phyloP scores from a whole-genome alignment of 2,797 vertebrate species.

The Cynodonichthys magdalenae region DNA sequence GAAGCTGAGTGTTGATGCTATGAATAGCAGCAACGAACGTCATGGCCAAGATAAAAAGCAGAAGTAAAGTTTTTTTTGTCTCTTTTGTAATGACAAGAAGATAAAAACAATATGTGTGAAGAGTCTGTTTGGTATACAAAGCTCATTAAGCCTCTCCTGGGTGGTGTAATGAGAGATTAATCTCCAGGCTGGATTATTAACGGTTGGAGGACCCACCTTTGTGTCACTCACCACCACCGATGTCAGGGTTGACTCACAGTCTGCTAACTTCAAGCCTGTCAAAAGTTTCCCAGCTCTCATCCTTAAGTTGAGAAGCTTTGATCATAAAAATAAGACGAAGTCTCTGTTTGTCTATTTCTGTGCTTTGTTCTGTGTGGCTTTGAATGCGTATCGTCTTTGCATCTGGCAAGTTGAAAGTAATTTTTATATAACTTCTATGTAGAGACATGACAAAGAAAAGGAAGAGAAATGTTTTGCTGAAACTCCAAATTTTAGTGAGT shows the following conservation, averaged over 20 bases:
- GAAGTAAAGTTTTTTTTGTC: conserved; percentile 8
- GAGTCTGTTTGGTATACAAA: neutral
- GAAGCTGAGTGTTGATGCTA: conserved; percentile 44
- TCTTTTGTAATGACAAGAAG: conserved; percentile 12
- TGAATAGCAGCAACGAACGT: conserved; percentile 49
- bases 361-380: neutral
- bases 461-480: neutral
- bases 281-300: conserved; percentile 17
- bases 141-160: conserved; percentile 7
- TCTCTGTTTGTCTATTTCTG: conserved; percentile 4
- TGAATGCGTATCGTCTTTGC: neutral
- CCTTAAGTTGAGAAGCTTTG: conserved; percentile 2
- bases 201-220: conserved; percentile 25
- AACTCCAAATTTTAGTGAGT: neutral
- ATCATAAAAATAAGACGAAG: conserved; percentile 14
- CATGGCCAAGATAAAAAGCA: conserved; percentile 28
- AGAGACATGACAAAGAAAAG: neutral
- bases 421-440: neutral
- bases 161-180: conserved; percentile 16
- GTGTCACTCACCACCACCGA: conserved; percentile 11
- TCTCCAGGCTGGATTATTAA: conserved; percentile 17
- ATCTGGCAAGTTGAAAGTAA: neutral
- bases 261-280: conserved; percentile 27
- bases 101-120: neutral
- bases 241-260: conserved; percentile 45